A percentile compares a stretch with the other conserved stretches of the same genome.
Evolutionary conservation across 2,888 invertebrate species (phyloP).

Genomic region (Keiferia lycopersicella): DNA sequence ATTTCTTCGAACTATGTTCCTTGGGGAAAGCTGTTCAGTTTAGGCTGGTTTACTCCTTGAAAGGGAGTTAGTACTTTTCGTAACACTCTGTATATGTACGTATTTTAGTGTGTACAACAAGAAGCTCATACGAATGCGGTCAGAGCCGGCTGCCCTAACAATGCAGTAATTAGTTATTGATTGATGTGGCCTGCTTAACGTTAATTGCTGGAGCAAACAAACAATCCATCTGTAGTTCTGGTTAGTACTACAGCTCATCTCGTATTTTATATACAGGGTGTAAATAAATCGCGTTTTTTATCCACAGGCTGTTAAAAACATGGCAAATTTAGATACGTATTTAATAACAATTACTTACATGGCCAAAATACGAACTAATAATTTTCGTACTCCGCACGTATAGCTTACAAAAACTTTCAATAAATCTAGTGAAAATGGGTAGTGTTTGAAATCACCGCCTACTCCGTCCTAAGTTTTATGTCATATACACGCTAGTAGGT

Average conservation of each 20-base stretch:
- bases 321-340: too few species aligned
- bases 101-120: not conserved
- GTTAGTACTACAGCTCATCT: not conserved
- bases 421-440: not conserved
- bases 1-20: too few species aligned
- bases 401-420: constrained; percentile 11
- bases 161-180: constrained; percentile 21
- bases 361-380: too few species aligned
- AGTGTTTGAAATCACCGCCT: constrained; percentile 7
- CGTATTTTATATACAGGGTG: not conserved
- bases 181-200: constrained; percentile 24
- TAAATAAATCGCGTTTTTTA: not conserved
- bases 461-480: too few species aligned
- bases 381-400: not conserved
- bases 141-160: not conserved
- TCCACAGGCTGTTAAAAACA: too few species aligned
- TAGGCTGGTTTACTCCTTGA: too few species aligned
- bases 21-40: too few species aligned
- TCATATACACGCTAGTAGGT: too few species aligned
- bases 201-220: constrained; percentile 14
- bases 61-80: too few species aligned
- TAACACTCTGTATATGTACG: not conserved
- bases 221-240: not conserved
- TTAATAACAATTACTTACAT: too few species aligned
- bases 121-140: not conserved